A percentile compares a stretch with the other conserved stretches of the same genome.
These are phyloP conservation scores for Vulpes lagopus DNA, from an alignment of 2,113 vertebrate species.

Conservation along the genomic window DNA sequence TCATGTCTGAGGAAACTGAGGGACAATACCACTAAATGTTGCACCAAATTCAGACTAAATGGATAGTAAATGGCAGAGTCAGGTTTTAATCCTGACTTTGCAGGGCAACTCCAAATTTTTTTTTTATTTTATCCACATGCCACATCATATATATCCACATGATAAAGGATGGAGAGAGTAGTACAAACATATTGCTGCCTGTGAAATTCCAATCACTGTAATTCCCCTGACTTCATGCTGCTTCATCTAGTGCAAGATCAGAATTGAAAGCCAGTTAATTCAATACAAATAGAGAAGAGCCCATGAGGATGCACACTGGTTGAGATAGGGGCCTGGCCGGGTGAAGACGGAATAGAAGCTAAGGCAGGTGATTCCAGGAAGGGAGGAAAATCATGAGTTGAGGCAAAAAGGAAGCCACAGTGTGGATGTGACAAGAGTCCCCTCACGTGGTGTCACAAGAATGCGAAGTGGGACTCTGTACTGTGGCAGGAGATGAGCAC, in stretches of 20 bases:
- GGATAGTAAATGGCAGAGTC: not conserved
- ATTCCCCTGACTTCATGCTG: not conserved
- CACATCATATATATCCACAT: not conserved
- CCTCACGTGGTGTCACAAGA: not conserved
- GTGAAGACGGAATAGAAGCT: not conserved
- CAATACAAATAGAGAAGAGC: not conserved
- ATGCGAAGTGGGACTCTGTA: not conserved
- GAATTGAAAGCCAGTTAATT: not conserved
- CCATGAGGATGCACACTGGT: not conserved
- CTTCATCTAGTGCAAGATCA: not conserved
- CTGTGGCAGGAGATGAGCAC: fast-evolving
- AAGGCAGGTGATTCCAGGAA: not conserved
- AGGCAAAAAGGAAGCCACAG: not conserved
- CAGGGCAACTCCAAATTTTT: not conserved
- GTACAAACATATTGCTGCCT: not conserved
- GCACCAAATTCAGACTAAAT: not conserved
- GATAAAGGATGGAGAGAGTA: not conserved
- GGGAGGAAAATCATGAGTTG: not conserved
- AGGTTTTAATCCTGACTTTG: not conserved
- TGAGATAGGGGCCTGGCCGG: not conserved
- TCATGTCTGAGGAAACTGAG: not conserved
- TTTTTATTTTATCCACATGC: not conserved
- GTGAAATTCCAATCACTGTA: not conserved
- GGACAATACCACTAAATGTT: not conserved
- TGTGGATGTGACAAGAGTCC: not conserved